Evolutionary conservation across 1,140 invertebrate species (phyloP), one percentile per base, ranked within the genome.

Genomic region (Aphis gossypii): DNA sequence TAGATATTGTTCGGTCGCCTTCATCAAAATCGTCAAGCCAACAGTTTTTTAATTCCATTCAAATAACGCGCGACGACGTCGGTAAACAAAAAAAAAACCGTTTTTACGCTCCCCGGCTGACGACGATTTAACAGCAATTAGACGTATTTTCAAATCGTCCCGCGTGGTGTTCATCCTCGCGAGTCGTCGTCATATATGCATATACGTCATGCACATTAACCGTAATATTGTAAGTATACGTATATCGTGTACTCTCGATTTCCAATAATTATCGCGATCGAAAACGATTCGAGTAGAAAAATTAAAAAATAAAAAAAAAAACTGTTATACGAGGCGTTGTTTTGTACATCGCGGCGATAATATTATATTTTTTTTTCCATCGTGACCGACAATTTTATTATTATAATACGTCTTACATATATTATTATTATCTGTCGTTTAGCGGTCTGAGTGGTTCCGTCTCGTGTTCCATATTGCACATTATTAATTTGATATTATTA

Each of bases 401-500:
- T 60, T 30, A 60, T 30, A 20, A 76, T 76, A 76, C 30, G 60
- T 76, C n/a, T 76, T 76, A 6, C n/a, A 76, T 41, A 3, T 41
- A 41, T 41, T 41, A 41, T 41, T 41, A 76, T 35, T 35, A 35
- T 35, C 35, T 35, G 1, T 76, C 60, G 60, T 76, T 76, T 76
- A 76, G 30, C 60, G 30, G 30, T 68, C 60, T 25, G 60, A 76
- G 30, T 6, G 18, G n/a, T 76, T 76, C 60, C 60, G n/a, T 76
- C 60, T 76, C 60, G 60, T 76, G 30, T 76, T 76, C 60, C 60
- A 76, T 76, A 20, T 76, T 76, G 60, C 60, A 76, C 30, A 76
- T 76, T n/a, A 76, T 76, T 76, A 76, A 76, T 76, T 76, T n/a
- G 60, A 76, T 76, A 76, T 76, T 76, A n/a, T 76, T n/a, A 18